phyloP scores from a whole-genome alignment of 2,888 invertebrate genomes.

The Podabrus alpinus region DNA sequence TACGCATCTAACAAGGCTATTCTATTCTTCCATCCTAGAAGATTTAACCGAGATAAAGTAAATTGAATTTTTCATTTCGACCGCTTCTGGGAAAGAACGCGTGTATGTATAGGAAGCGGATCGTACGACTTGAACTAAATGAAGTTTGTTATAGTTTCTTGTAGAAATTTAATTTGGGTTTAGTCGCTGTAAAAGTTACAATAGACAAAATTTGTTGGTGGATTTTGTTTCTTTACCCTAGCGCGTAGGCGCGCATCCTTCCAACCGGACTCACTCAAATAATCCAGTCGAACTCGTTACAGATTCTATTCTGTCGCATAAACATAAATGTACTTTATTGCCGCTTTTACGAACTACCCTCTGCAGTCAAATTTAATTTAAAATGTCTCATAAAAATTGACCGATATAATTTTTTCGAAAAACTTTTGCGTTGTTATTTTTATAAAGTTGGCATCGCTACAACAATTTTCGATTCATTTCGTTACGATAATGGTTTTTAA shows the following conservation, averaged over 20 bases:
- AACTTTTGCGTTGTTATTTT: constrained; percentile 11
- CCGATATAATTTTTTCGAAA: constrained; percentile 28
- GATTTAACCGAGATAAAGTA: constrained; percentile 46
- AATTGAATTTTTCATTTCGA: constrained; percentile 48
- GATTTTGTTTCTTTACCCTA: constrained; percentile 19
- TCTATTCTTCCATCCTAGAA: constrained; percentile 38
- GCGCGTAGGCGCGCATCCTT: not conserved
- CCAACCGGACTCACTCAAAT: constrained; percentile 27
- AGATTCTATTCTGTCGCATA: constrained; percentile 46
- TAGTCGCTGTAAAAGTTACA: constrained; percentile 39
- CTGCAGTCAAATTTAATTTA: constrained; percentile 51
- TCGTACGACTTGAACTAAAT: constrained; percentile 41
- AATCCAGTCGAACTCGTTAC: constrained; percentile 43
- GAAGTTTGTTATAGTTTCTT: constrained; percentile 39
- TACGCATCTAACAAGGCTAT: constrained; percentile 35
- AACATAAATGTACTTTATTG: constrained; percentile 51
- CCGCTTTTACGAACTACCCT: constrained; percentile 49
- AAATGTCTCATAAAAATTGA: constrained; percentile 51
- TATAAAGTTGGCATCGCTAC: not conserved
- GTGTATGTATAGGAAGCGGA: constrained; percentile 35
- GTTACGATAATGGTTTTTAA: not conserved
- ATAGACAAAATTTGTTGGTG: constrained; percentile 35
- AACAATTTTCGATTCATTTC: not conserved
- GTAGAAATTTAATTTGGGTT: constrained; percentile 38
- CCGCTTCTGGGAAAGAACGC: constrained; percentile 29